These are phyloP conservation scores for Plectropomus leopardus DNA, from an alignment of 2,113 vertebrate genomes.

Conservation along the genomic window DNA sequence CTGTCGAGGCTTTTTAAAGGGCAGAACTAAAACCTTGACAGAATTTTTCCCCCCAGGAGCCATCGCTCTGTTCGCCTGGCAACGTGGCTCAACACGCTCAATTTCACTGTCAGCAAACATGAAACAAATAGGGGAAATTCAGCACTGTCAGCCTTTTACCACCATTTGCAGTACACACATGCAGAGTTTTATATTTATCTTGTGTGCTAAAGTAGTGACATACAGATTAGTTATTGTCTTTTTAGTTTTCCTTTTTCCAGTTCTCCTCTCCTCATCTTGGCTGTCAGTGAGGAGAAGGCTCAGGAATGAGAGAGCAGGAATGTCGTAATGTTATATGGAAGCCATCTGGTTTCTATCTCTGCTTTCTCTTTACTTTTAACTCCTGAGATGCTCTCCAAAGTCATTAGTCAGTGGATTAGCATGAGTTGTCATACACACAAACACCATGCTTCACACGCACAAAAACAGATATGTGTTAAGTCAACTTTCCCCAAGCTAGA, in stretches of 20 bases:
- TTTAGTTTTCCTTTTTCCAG: neutral
- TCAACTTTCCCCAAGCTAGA: neutral
- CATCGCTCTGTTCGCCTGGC: constrained; percentile 8
- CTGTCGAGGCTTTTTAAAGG: constrained; percentile 17
- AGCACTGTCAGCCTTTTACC: neutral
- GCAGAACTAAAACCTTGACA: constrained; percentile 1
- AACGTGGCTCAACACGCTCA: constrained; percentile 49
- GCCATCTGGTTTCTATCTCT: constrained; percentile 73
- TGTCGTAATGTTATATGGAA: constrained; percentile 68
- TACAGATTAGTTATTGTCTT: neutral
- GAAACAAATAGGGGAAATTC: constrained; percentile 9
- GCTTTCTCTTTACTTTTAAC: constrained; percentile 51
- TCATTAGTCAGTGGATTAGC: constrained; percentile 22
- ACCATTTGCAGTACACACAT: neutral
- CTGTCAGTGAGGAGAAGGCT: constrained; percentile 43
- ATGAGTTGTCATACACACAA: neutral
- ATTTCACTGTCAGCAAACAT: constrained; percentile 24
- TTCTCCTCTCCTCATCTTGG: constrained; percentile 20
- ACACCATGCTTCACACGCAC: neutral
- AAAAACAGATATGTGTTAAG: neutral
- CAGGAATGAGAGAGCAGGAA: constrained; percentile 63
- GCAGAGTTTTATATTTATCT: constrained; percentile 10
- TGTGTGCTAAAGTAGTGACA: neutral
- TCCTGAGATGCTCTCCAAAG: constrained; percentile 42
- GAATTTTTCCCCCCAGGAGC: neutral